These are phyloP conservation scores for Phocides pigmalion DNA, from an alignment of 1,140 invertebrate genomes.

Conservation along the genomic window DNA sequence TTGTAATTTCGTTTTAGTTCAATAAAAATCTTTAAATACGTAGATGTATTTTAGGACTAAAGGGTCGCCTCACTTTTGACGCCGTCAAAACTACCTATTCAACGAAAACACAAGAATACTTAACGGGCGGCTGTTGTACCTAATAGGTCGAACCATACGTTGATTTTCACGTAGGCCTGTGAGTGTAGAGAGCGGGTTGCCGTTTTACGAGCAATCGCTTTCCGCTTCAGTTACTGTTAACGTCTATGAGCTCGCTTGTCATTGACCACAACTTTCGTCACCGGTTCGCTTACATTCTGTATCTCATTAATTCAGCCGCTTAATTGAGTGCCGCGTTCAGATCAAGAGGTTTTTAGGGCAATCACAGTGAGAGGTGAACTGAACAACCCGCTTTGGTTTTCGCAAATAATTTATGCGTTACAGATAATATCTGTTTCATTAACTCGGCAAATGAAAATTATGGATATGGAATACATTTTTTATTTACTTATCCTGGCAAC, in stretches of 20 bases:
- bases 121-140: no score
- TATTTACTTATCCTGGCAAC: no score
- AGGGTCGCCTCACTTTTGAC: no score
- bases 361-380: conserved; percentile 28
- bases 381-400: conserved; percentile 20
- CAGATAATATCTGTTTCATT: conserved; percentile 21
- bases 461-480: background rate
- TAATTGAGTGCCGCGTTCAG: conserved; percentile 40
- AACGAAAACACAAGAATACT: no score
- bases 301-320: conserved; percentile 43
- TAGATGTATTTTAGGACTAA: no score
- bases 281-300: conserved; percentile 21
- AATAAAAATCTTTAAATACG: no score
- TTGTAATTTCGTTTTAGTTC: no score
- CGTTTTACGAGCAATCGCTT: no score
- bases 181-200: no score
- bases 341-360: conserved; percentile 38
- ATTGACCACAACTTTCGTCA: conserved; percentile 9
- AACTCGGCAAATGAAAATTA: background rate
- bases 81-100: no score
- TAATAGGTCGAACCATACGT: no score
- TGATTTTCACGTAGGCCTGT: no score
- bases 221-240: background rate
- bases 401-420: conserved; percentile 19
- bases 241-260: background rate